These are phyloP conservation scores for Cichladusa arquata DNA, from an alignment of 2,113 vertebrate species.

Conservation along the genomic window DNA sequence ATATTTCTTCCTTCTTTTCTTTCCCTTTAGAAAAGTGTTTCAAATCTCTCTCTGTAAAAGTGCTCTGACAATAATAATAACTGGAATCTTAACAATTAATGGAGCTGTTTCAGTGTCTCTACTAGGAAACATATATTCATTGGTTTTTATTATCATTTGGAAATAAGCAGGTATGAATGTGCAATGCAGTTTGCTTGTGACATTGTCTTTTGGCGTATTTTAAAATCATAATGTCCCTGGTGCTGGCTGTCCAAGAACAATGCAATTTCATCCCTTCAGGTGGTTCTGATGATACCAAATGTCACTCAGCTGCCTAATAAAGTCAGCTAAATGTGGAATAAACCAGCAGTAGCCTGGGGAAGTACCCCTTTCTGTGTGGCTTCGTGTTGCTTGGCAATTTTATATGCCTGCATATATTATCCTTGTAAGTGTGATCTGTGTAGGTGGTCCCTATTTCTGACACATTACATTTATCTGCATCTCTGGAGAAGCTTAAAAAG, in stretches of 20 bases:
- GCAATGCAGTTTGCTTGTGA: background rate
- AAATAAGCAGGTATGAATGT: background rate
- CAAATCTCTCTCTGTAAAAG: background rate
- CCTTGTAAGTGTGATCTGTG: slow-evolving; percentile 55
- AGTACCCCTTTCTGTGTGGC: slow-evolving; percentile 51
- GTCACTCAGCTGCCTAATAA: slow-evolving; percentile 16
- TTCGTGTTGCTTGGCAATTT: slow-evolving; percentile 46
- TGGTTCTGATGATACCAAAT: slow-evolving; percentile 28
- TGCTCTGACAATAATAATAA: background rate
- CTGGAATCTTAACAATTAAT: background rate
- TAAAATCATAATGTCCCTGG: background rate
- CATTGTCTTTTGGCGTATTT: slow-evolving; percentile 17
- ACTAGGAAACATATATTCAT: background rate
- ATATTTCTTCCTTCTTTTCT: background rate
- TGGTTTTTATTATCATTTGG: background rate
- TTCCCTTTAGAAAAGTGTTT: background rate
- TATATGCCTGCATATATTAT: slow-evolving; percentile 32
- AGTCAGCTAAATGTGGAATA: slow-evolving; percentile 32
- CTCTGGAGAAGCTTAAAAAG: slow-evolving; percentile 52
- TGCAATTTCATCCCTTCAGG: slow-evolving; percentile 40
- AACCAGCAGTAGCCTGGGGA: slow-evolving; percentile 36
- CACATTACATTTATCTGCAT: slow-evolving; percentile 57
- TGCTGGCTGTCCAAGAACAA: background rate
- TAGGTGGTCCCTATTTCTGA: slow-evolving; percentile 65
- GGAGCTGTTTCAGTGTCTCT: background rate